phyloP scores from a whole-genome alignment of 37 sponge, comb jelly and placozoan species.

The Ephydatia muelleri region DNA sequence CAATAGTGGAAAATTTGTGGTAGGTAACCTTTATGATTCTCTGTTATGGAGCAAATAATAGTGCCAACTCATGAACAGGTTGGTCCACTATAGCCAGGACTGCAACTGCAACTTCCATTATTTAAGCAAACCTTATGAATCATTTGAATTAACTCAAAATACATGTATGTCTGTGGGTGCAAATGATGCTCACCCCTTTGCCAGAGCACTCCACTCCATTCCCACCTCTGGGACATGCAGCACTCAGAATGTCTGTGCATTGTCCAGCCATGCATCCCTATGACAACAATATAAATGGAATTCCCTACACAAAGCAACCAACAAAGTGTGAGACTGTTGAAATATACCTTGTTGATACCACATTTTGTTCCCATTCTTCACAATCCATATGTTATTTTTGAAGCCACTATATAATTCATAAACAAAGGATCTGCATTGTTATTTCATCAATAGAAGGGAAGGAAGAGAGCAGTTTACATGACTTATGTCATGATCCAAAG shows the following conservation, averaged over 20 bases:
- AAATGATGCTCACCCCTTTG: slow-evolving; percentile 53
- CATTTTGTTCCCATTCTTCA: neutral
- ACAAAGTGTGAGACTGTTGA: too few species aligned
- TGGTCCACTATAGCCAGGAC: slow-evolving; percentile 50
- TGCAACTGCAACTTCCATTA: slow-evolving; percentile 52
- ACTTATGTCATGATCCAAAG: neutral
- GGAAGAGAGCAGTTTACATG: neutral
- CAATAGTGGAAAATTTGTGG: too few species aligned
- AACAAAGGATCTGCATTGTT: neutral
- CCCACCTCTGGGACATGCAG: slow-evolving; percentile 27
- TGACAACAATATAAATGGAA: neutral
- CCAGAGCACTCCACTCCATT: slow-evolving; percentile 63
- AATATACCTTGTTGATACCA: neutral
- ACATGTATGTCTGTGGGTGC: neutral
- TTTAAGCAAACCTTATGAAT: slow-evolving; percentile 55
- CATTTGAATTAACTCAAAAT: too few species aligned
- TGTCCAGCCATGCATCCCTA: neutral
- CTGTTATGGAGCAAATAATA: too few species aligned
- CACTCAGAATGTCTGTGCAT: neutral
- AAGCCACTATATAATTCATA: neutral
- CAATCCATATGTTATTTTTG: neutral
- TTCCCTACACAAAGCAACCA: too few species aligned
- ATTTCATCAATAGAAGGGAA: too few species aligned
- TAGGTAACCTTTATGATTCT: too few species aligned
- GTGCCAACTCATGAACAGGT: slow-evolving; percentile 31